Conservation (phyloP, 2,113 vertebrate genomes). For the Oncorhynchus kisutch region DNA sequence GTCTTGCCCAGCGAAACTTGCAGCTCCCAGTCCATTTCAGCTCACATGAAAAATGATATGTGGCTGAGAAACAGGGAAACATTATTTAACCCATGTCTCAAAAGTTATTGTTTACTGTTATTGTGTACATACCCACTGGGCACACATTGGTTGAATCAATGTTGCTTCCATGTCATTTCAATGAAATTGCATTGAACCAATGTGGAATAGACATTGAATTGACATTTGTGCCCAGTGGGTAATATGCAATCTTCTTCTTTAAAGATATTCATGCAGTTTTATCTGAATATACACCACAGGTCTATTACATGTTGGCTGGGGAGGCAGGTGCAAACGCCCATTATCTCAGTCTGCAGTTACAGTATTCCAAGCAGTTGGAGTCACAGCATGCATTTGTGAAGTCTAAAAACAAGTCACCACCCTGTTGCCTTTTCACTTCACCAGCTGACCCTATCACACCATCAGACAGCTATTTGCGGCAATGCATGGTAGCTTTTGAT, state of each 20-base stretch:
- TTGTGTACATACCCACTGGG: neutral
- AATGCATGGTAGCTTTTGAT: neutral
- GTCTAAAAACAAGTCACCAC: neutral
- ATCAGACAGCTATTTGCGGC: neutral
- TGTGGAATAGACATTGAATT: no score
- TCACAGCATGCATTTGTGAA: neutral
- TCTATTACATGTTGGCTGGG: no score
- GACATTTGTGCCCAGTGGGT: no score
- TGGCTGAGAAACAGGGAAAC: neutral
- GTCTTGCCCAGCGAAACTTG: conserved; percentile 46
- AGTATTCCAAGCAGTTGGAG: neutral
- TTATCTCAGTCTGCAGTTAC: neutral
- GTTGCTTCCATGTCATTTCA: no score
- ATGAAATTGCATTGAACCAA: no score
- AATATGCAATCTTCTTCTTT: neutral
- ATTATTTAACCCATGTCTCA: neutral
- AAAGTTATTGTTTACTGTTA: neutral
- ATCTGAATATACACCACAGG: neutral
- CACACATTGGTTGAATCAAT: no score
- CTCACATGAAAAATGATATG: neutral
- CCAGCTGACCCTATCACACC: neutral
- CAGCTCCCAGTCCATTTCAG: conserved; percentile 26
- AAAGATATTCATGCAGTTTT: neutral
- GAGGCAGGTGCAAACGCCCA: neutral
- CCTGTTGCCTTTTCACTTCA: neutral